A percentile compares a stretch with the other conserved stretches of the same genome.
Evolutionary conservation across 2,113 vertebrate species (phyloP).

Genomic region (Elephas maximus): DNA sequence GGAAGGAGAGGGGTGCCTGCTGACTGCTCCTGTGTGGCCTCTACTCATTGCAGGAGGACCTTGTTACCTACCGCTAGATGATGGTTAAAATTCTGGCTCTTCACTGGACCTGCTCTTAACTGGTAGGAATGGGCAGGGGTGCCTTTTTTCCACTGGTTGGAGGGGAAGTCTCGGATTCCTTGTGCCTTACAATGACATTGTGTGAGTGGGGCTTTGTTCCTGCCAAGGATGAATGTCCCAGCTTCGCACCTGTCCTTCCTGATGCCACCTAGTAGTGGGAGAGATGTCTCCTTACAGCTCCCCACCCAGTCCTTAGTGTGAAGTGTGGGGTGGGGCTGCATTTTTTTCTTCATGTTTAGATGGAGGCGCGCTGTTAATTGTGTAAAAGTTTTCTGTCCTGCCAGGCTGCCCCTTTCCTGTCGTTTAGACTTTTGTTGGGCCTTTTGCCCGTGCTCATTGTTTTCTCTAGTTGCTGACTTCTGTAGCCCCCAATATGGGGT

Average conservation of each 20-base stretch:
- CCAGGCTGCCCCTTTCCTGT: background rate
- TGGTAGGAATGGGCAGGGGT: background rate
- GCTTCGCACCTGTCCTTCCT: background rate
- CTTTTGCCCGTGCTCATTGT: background rate
- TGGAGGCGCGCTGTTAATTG: background rate
- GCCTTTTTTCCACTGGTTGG: background rate
- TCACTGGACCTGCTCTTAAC: background rate
- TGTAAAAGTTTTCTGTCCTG: background rate
- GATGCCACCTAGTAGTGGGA: too few species aligned
- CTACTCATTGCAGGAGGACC: background rate
- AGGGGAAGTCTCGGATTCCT: background rate
- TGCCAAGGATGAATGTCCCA: too few species aligned
- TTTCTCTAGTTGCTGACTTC: background rate
- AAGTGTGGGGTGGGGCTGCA: background rate
- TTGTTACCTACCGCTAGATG: background rate
- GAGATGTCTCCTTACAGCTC: background rate
- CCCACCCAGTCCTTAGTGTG: background rate
- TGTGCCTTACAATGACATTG: background rate
- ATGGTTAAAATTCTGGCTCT: background rate
- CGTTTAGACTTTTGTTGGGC: background rate
- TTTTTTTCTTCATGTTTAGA: background rate
- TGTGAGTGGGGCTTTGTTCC: background rate
- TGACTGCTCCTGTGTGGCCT: background rate
- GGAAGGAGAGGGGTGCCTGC: background rate
- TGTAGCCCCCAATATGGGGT: background rate